Percentiles rank a stretch among this genome's conserved stretches.
Conservation (phyloP, 2,113 vertebrate genomes). For the Daphoenositta chrysoptera region DNA sequence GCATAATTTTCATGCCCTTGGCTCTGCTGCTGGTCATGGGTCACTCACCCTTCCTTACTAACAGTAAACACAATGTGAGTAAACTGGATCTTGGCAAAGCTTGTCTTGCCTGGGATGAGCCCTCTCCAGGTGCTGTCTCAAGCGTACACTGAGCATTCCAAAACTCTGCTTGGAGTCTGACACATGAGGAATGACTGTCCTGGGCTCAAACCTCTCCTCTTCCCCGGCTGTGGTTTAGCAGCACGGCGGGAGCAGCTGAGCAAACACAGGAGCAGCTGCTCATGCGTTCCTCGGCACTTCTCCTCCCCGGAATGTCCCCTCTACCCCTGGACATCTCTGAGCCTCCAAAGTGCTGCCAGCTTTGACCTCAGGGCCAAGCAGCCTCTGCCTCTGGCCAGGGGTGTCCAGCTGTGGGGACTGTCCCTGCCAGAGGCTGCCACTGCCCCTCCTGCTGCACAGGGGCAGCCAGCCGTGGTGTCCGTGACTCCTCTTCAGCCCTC, state of each 20-base stretch:
- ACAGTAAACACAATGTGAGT: neutral
- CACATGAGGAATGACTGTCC: neutral
- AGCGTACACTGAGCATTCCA: neutral
- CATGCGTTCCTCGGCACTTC: neutral
- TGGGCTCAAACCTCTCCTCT: accelerated
- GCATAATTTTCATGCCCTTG: neutral
- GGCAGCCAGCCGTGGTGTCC: accelerated
- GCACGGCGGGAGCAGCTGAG: neutral
- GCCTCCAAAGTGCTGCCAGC: accelerated
- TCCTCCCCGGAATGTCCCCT: accelerated
- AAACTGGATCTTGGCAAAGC: neutral
- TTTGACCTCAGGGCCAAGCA: neutral
- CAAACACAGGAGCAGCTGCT: neutral
- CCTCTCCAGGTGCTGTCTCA: constrained; percentile 1
- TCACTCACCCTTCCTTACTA: neutral
- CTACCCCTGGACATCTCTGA: neutral
- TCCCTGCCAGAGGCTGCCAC: neutral
- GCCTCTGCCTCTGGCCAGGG: neutral
- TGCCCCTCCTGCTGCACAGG: neutral
- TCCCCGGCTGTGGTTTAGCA: neutral
- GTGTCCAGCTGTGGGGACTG: neutral
- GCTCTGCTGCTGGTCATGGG: neutral
- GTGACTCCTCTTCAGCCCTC: neutral
- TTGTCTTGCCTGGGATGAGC: neutral
- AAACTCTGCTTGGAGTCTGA: neutral